Conservation (phyloP, 2,888 invertebrate species). For the Agrotis segetum region DNA sequence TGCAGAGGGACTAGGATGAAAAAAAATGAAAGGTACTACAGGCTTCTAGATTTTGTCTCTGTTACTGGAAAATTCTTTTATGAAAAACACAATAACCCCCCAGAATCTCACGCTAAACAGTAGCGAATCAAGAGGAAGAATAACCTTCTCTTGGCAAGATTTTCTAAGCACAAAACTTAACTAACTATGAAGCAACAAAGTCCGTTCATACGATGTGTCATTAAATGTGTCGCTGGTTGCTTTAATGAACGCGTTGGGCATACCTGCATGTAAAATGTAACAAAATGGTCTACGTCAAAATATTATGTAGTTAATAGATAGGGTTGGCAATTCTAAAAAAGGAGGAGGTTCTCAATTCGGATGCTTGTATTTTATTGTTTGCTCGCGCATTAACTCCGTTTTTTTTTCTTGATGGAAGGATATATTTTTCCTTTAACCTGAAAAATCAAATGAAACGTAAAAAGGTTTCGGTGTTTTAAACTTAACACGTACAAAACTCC, state of each 20-base stretch:
- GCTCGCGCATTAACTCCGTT: too few species aligned
- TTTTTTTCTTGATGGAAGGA: too few species aligned
- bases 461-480: too few species aligned
- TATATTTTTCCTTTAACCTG: too few species aligned
- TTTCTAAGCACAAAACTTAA: slow-evolving; percentile 27
- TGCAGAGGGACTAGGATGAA: too few species aligned
- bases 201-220: slow-evolving; percentile 10
- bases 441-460: too few species aligned
- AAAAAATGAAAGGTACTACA: too few species aligned
- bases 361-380: too few species aligned
- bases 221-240: slow-evolving; percentile 36
- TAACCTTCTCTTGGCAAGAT: neutral
- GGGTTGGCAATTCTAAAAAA: slow-evolving; percentile 21
- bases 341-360: too few species aligned
- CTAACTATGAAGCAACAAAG: slow-evolving; percentile 25
- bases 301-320: neutral
- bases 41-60: neutral
- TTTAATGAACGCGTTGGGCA: slow-evolving; percentile 48
- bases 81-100: neutral
- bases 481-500: too few species aligned
- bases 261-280: slow-evolving; percentile 43
- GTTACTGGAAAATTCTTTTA: neutral
- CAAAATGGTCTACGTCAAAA: slow-evolving; percentile 36
- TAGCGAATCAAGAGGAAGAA: neutral
- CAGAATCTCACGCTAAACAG: neutral